A percentile compares a stretch with the other conserved stretches of the same genome.
Conservation (phyloP, 2,797 vertebrate species). For the Hippopotamyrus pictus region DNA sequence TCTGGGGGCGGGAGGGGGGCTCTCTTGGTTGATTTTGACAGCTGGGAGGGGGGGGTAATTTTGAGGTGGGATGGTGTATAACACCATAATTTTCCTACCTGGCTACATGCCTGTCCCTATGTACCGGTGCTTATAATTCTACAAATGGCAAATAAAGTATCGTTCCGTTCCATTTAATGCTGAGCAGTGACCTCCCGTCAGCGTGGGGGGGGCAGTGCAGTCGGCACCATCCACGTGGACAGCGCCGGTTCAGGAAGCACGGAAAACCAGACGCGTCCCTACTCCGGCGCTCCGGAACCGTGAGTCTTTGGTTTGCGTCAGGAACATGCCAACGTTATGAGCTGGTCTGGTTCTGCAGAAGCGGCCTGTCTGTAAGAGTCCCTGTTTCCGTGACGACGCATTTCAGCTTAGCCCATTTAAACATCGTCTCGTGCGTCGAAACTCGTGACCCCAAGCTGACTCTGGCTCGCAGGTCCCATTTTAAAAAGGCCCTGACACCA, state of each 20-base stretch:
- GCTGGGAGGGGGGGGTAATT: background rate
- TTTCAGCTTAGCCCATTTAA: background rate
- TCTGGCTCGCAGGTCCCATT: conserved; percentile 27
- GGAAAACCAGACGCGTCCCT: background rate
- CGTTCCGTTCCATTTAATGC: background rate
- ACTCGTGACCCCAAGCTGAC: background rate
- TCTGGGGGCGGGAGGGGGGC: background rate
- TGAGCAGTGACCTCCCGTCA: background rate
- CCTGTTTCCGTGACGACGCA: background rate
- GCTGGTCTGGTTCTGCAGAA: background rate
- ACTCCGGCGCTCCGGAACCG: background rate
- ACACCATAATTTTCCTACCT: background rate
- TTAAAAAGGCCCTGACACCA: conserved; percentile 22
- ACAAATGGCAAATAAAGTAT: background rate
- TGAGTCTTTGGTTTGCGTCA: background rate
- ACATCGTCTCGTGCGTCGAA: background rate
- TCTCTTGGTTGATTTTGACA: background rate
- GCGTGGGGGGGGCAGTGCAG: no score
- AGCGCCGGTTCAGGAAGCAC: background rate
- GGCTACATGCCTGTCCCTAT: background rate
- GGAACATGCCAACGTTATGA: background rate
- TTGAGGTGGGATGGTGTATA: background rate
- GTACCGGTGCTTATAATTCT: background rate
- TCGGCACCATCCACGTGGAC: background rate
- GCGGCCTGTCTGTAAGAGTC: background rate